Percentiles rank a stretch among this genome's conserved stretches.
Evolutionary conservation across 2,113 vertebrate species (phyloP).

Genomic region (Turnix velox): DNA sequence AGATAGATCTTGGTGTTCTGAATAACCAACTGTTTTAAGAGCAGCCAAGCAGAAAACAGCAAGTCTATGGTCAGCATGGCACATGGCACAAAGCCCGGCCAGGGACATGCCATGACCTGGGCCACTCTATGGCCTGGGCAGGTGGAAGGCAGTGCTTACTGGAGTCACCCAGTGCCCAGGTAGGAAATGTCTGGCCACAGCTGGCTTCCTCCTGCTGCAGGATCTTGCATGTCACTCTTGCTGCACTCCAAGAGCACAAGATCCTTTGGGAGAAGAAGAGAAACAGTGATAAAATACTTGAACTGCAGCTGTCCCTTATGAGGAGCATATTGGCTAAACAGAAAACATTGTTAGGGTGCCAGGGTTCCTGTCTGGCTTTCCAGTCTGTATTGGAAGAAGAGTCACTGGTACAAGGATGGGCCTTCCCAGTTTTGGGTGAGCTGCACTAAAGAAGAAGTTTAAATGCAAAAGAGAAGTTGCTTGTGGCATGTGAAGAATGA

Average conservation of each 20-base stretch:
- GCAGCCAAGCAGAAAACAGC: background rate
- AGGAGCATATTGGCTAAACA: background rate
- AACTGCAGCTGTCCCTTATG: background rate
- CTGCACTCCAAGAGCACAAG: background rate
- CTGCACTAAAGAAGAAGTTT: background rate
- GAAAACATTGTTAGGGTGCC: background rate
- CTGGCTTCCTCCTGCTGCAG: background rate
- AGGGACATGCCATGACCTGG: background rate
- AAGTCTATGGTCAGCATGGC: background rate
- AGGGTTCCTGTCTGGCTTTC: background rate
- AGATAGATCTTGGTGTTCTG: background rate
- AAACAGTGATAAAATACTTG: background rate
- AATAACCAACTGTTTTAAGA: background rate
- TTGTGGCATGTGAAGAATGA: background rate
- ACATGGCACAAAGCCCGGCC: background rate
- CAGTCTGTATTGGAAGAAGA: background rate
- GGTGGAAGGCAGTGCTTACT: rapidly evolving
- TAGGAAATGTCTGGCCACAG: background rate
- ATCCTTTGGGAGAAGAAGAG: background rate
- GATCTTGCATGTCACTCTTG: background rate
- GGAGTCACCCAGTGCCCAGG: rapidly evolving
- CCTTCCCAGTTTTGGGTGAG: background rate
- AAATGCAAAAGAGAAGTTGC: background rate
- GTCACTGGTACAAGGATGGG: background rate
- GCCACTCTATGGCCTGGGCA: background rate